phyloP scores from a whole-genome alignment of 2,113 vertebrate species.

The Ardeotis arabs region DNA sequence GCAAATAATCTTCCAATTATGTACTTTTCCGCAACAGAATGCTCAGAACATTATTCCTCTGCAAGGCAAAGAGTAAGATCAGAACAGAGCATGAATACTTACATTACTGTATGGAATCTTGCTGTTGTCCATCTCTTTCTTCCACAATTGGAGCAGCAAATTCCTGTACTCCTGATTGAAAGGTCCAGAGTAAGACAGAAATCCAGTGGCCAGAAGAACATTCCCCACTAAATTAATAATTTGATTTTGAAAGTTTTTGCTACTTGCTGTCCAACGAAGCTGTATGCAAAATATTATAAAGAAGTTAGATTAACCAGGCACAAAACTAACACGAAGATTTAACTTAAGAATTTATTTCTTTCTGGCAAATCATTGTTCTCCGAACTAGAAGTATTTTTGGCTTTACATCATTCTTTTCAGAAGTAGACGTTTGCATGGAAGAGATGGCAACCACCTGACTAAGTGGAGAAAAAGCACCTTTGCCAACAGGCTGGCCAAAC shows the following conservation, averaged over 20 bases:
- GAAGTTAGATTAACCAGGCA: not conserved
- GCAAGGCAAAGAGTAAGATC: not conserved
- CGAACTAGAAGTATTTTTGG: not conserved
- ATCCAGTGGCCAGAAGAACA: conserved; percentile 83
- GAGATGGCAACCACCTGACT: not conserved
- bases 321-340: not conserved
- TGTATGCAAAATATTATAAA: conserved; percentile 9
- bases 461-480: not conserved
- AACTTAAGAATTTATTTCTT: not conserved
- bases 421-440: not conserved
- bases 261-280: conserved; percentile 86
- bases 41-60: not conserved
- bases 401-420: not conserved
- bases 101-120: conserved; percentile 77
- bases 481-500: not conserved
- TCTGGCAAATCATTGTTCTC: not conserved
- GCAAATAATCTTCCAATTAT: not conserved
- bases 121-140: conserved; percentile 76
- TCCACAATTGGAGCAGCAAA: conserved; percentile 80
- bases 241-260: conserved; percentile 80
- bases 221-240: conserved; percentile 81
- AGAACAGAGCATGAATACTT: not conserved
- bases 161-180: conserved; percentile 88
- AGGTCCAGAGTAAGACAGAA: conserved; percentile 85
- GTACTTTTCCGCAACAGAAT: not conserved